Evolutionary conservation across 2,113 vertebrate species (phyloP).

Genomic region (Ellobius talpinus): DNA sequence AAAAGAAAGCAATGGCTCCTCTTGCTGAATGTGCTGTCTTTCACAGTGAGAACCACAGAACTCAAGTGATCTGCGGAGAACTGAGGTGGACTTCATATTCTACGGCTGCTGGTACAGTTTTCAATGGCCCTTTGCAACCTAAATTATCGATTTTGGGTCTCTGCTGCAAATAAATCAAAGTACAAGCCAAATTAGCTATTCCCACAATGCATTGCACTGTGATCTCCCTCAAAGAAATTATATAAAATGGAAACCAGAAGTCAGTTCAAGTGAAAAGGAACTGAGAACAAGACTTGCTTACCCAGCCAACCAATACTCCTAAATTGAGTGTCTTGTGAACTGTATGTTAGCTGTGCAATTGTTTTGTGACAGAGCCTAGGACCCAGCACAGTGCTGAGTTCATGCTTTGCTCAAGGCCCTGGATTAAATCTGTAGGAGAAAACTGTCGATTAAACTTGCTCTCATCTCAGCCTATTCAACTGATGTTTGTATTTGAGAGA

Average conservation of each 20-base stretch:
- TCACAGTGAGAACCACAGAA: constrained; percentile 58
- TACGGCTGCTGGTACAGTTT: neutral
- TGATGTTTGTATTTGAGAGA: constrained; percentile 1
- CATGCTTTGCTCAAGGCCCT: neutral
- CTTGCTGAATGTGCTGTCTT: constrained; percentile 75
- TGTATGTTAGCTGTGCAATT: neutral
- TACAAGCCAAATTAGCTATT: constrained; percentile 40
- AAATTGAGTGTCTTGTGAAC: neutral
- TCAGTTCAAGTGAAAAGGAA: constrained; percentile 9
- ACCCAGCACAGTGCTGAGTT: neutral
- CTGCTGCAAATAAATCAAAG: neutral
- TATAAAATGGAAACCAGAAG: constrained; percentile 43
- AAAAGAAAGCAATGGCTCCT: constrained; percentile 90
- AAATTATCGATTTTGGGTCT: constrained; percentile 64
- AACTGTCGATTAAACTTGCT: neutral
- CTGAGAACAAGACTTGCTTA: neutral
- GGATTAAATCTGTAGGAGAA: neutral
- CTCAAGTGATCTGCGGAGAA: constrained; percentile 78
- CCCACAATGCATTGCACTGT: neutral
- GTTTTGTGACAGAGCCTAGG: neutral
- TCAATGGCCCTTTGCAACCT: constrained; percentile 29
- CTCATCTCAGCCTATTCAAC: neutral
- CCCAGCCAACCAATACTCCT: neutral
- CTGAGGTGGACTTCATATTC: constrained; percentile 55
- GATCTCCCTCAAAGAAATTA: constrained; percentile 42